These are phyloP conservation scores for Bombus pascuorum DNA, from an alignment of 1,140 invertebrate genomes.

Conservation along the genomic window DNA sequence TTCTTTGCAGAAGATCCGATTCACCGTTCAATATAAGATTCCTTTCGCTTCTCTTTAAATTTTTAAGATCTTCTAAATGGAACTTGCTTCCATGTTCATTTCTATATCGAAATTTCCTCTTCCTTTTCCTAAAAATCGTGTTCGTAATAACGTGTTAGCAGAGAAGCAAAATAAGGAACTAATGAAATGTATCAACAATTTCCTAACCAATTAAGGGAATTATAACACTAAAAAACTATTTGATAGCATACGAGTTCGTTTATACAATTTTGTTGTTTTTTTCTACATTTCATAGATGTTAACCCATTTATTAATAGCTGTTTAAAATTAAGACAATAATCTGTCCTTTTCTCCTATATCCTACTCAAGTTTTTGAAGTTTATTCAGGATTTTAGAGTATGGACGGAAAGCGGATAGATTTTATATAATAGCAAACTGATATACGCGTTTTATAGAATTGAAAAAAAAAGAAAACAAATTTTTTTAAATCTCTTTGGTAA, in stretches of 20 bases:
- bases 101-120: neutral
- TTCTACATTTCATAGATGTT: too few species aligned
- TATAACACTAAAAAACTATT: neutral
- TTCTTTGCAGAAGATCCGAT: neutral
- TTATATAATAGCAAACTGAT: neutral
- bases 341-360: neutral
- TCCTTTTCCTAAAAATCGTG: neutral
- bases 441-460: too few species aligned
- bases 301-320: neutral
- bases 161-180: neutral
- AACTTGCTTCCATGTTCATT: neutral
- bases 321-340: neutral
- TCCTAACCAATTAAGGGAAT: neutral
- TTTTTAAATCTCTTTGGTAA: too few species aligned
- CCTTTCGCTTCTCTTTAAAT: neutral
- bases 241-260: neutral
- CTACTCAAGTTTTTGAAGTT: neutral
- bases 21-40: neutral
- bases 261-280: neutral
- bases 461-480: too few species aligned
- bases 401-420: too few species aligned
- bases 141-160: neutral
- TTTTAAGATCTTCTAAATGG: neutral
- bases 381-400: neutral
- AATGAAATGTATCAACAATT: neutral